Evolutionary conservation across 2,888 invertebrate genomes (phyloP).

Genomic region (Elysia crispata): DNA sequence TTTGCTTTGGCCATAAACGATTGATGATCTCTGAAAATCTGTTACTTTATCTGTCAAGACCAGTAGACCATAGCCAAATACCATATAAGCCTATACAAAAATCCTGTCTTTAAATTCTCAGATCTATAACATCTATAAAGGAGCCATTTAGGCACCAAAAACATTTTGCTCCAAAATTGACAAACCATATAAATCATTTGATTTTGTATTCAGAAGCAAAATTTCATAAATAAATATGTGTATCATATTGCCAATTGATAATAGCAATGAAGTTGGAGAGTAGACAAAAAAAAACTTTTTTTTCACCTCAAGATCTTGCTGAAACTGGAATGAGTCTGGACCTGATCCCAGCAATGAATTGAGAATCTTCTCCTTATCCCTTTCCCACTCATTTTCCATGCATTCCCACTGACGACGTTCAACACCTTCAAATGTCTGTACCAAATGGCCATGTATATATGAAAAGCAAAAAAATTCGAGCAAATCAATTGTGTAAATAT

Average conservation of each 20-base stretch:
- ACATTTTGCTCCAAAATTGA: no score
- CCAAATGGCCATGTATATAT: constrained; percentile 46
- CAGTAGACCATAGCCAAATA: no score
- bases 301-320: constrained; percentile 61
- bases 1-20: neutral
- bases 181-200: neutral
- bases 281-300: neutral
- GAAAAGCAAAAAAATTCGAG: neutral
- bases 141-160: no score
- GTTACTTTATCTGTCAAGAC: no score
- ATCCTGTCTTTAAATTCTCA: no score
- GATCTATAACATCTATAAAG: no score
- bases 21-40: no score
- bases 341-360: constrained; percentile 92
- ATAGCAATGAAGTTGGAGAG: neutral
- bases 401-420: constrained; percentile 84
- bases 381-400: constrained; percentile 92
- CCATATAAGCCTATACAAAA: no score
- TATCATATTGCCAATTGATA: neutral
- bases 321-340: constrained; percentile 86
- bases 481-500: no score
- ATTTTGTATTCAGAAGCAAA: neutral
- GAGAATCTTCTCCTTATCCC: constrained; percentile 91
- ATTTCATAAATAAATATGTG: neutral
- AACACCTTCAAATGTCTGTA: constrained; percentile 82